Conservation (phyloP, 2,888 invertebrate genomes). For the Philereme vetulata region DNA sequence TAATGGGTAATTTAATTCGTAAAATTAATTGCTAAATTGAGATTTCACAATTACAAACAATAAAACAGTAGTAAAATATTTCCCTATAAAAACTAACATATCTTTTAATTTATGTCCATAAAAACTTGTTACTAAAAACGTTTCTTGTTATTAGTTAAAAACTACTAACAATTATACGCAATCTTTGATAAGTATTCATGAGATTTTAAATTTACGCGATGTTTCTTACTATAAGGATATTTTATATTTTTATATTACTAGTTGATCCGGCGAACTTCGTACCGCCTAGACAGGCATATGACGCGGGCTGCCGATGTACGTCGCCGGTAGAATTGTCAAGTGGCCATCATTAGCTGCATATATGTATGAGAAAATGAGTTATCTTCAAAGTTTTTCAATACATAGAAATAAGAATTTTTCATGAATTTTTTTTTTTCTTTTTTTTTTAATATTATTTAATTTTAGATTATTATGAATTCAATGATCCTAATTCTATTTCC, state of each 20-base stretch:
- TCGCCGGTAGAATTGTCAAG: too few relatives aligned
- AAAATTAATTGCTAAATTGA: slow-evolving; percentile 17
- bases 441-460: too few relatives aligned
- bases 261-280: too few relatives aligned
- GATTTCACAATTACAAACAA: slow-evolving; percentile 43
- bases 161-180: slow-evolving; percentile 58
- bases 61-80: slow-evolving; percentile 48
- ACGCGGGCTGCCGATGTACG: too few relatives aligned
- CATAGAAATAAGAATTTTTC: too few relatives aligned
- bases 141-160: slow-evolving; percentile 53
- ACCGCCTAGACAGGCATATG: too few relatives aligned
- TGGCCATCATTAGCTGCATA: too few relatives aligned
- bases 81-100: slow-evolving; percentile 48
- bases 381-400: too few relatives aligned
- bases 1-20: not conserved
- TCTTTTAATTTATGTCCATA: slow-evolving; percentile 52
- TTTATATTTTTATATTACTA: too few relatives aligned
- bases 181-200: slow-evolving; percentile 51
- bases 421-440: too few relatives aligned
- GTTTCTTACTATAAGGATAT: slow-evolving; percentile 43
- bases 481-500: too few relatives aligned
- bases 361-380: too few relatives aligned
- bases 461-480: not conserved
- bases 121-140: slow-evolving; percentile 50
- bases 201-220: slow-evolving; percentile 62